Evolutionary conservation across 2,113 vertebrate genomes (phyloP), one percentile per base, ranked within the genome.

Genomic region (Serinus canaria): DNA sequence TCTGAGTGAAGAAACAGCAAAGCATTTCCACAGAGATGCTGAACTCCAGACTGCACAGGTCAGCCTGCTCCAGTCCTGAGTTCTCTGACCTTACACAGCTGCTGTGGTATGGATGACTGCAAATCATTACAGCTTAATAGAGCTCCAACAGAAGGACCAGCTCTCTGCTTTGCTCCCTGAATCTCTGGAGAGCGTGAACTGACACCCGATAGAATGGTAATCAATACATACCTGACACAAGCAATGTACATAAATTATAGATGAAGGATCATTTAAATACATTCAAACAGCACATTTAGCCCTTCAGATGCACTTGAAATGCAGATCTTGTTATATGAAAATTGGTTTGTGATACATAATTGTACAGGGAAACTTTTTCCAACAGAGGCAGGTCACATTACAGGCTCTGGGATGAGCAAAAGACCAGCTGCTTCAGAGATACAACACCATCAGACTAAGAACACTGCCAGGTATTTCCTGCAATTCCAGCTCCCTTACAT

Each of bases 191-290:
- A 90, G 41, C 60, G 18, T 8, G 52, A 91, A n/a, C 62, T 62
- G 84, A 87, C 66, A 80, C 70, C 55, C 59, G 17, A 67, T 15
- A 83, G 67, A 95, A 91, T 41, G 55, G 74, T 47, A 85, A 96
- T 97, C 94, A 82, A 95, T 95, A 94, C 50, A 18, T 22, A 90
- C 50, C 87, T 85, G 81, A 91, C 81, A 95, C 87, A 55, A 89
- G 44, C 19, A 11, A 84, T 69, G 62, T 33, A 79, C 49, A 39
- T 91, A 76, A 91, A 91, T 80, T 92, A 94, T 69, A 95, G 58
- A 79, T 87, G 75, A 92, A 94, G 63, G 63, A 73, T 83, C 72
- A 92, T 91, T 94, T 90, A 76, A 87, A 94, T 82, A 90, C 74
- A 85, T 92, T 85, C 55, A 92, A 94, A 79, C 58, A 82, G 35